Evolutionary conservation across 2,888 invertebrate species (phyloP).

Genomic region (Mamestra brassicae): DNA sequence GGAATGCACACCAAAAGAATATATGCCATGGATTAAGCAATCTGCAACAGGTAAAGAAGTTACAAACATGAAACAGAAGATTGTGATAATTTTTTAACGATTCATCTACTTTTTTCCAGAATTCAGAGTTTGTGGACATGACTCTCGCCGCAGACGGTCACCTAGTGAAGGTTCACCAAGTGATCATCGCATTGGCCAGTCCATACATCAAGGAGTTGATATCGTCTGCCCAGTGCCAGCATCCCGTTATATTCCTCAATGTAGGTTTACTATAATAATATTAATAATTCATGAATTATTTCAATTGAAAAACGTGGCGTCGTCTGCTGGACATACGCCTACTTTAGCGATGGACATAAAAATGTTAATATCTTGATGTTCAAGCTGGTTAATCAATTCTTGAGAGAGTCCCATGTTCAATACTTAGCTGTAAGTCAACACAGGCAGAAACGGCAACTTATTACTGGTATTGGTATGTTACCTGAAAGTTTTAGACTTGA

Average conservation of each 20-base stretch:
- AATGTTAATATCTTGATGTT: neutral
- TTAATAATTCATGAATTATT: constrained; percentile 4
- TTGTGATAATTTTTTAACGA: neutral
- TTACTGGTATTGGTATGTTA: too few species aligned
- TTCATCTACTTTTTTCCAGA: constrained; percentile 72
- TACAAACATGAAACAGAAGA: constrained; percentile 21
- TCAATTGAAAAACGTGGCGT: neutral
- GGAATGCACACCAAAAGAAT: constrained; percentile 79
- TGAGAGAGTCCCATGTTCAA: neutral
- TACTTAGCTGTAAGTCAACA: too few species aligned
- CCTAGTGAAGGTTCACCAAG: constrained; percentile 86
- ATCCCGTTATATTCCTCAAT: constrained; percentile 87
- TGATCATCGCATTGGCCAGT: constrained; percentile 86
- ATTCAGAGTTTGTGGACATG: constrained; percentile 88
- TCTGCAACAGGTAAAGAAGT: constrained; percentile 78
- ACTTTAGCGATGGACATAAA: neutral
- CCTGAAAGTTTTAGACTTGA: too few species aligned
- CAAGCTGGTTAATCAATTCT: neutral
- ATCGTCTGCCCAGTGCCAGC: constrained; percentile 80
- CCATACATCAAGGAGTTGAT: constrained; percentile 87
- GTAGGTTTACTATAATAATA: constrained; percentile 68
- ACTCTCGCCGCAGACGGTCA: constrained; percentile 88
- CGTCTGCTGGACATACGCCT: neutral
- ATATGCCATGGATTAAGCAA: constrained; percentile 79
- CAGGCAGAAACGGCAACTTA: too few species aligned